Percentiles rank a stretch among this genome's conserved stretches.
Evolutionary conservation across 2,888 invertebrate genomes (phyloP).

Genomic region (Melieria omissa): DNA sequence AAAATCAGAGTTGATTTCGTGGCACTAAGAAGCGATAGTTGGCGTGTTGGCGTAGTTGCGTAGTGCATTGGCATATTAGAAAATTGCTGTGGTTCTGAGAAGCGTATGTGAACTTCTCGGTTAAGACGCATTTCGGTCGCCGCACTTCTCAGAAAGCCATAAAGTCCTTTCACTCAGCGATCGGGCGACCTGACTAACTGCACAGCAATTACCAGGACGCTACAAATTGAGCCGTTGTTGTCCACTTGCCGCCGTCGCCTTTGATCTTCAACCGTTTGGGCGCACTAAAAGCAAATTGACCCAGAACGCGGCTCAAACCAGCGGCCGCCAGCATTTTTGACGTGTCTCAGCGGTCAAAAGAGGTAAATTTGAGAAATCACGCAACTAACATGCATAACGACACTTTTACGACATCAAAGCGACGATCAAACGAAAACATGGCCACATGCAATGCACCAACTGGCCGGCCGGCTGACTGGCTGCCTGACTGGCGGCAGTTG

Average conservation of each 20-base stretch:
- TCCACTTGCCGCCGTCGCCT: background rate
- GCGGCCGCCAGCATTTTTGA: background rate
- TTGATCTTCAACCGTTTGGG: constrained; percentile 1
- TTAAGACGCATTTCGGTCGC: too few relatives aligned
- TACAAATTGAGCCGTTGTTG: constrained; percentile 33
- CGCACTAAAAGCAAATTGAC: background rate
- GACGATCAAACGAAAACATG: constrained; percentile 41
- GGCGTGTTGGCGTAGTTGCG: too few relatives aligned
- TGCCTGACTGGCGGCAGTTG: background rate
- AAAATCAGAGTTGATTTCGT: too few relatives aligned
- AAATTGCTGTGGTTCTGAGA: too few relatives aligned
- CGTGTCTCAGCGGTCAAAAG: background rate
- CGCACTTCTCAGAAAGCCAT: too few relatives aligned
- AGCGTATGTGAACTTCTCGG: too few relatives aligned
- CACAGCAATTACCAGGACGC: constrained; percentile 22
- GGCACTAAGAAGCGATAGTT: too few relatives aligned
- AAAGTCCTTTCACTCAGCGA: too few relatives aligned
- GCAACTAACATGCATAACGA: constrained; percentile 36
- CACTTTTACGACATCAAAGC: constrained; percentile 47
- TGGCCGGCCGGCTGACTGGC: background rate
- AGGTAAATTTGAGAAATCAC: constrained; percentile 29
- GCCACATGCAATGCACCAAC: background rate
- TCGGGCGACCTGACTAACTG: too few relatives aligned
- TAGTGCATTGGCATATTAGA: too few relatives aligned
- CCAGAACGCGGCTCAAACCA: background rate